phyloP scores from a whole-genome alignment of 2,888 invertebrate species.

The Stenchaetothrips biformis region DNA sequence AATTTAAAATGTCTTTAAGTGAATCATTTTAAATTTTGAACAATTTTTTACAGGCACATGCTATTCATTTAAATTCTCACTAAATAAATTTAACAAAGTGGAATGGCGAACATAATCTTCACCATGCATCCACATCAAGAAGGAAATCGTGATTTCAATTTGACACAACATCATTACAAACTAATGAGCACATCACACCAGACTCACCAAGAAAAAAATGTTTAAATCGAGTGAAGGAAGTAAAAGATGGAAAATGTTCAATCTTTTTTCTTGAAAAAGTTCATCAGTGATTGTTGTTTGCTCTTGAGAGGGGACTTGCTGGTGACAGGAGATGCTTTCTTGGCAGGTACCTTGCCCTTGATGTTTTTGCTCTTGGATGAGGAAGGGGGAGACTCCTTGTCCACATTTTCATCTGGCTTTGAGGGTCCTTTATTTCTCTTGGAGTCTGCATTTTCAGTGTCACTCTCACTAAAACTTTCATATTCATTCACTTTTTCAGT shows the following conservation, averaged over 20 bases:
- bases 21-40: no score
- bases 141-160: not conserved
- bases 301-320: not conserved
- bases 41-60: no score
- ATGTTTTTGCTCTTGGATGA: not conserved
- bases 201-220: no score
- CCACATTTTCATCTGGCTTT: not conserved
- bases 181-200: not conserved
- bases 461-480: conserved; percentile 16
- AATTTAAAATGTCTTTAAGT: no score
- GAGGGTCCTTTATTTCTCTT: not conserved
- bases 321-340: not conserved
- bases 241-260: not conserved
- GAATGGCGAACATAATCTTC: not conserved
- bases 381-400: not conserved
- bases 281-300: conserved; percentile 6
- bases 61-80: no score
- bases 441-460: not conserved
- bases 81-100: not conserved
- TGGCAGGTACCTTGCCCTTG: not conserved
- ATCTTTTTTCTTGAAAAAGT: conserved; percentile 3
- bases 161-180: not conserved
- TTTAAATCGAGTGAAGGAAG: not conserved
- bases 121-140: no score
- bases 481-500: conserved; percentile 1